Conservation (phyloP, 2,888 invertebrate genomes). For the Pachydiplax longipennis region DNA sequence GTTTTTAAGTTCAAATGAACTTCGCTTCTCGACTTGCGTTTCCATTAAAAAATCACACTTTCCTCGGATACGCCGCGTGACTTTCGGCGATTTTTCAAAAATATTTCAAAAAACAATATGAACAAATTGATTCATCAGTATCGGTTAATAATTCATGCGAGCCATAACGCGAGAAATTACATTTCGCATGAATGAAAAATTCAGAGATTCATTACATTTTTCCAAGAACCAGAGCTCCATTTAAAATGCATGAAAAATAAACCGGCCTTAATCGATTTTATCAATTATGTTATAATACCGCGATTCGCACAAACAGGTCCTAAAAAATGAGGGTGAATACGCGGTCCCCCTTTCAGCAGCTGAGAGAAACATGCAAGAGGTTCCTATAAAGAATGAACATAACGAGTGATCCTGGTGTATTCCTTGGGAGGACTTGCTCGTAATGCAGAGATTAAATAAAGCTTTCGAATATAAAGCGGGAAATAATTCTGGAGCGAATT, state of each 20-base stretch:
- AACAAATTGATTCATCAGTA: conserved; percentile 42
- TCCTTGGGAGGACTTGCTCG: no score
- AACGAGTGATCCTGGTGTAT: no score
- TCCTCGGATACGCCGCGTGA: not conserved
- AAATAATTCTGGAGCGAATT: no score
- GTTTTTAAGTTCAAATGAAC: not conserved
- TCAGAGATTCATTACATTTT: conserved; percentile 44
- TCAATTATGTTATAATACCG: conserved; percentile 25
- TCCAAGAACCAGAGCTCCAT: conserved; percentile 16
- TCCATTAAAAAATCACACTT: not conserved
- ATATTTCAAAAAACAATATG: conserved; percentile 25
- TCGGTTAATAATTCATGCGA: conserved; percentile 33
- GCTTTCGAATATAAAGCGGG: no score
- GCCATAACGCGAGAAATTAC: conserved; percentile 33
- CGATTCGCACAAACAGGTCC: not conserved
- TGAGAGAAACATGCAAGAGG: no score
- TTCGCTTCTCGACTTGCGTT: not conserved
- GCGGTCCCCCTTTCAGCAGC: not conserved
- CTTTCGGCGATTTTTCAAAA: not conserved
- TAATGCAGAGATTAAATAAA: no score
- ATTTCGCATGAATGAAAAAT: conserved; percentile 42
- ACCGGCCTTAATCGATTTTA: conserved; percentile 42
- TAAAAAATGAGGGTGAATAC: not conserved
- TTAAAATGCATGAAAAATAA: conserved; percentile 41
- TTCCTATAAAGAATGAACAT: no score